Evolutionary conservation across 2,888 invertebrate genomes (phyloP), one percentile per base, ranked within the genome.

Genomic region (Tenthredo scrophulariae): DNA sequence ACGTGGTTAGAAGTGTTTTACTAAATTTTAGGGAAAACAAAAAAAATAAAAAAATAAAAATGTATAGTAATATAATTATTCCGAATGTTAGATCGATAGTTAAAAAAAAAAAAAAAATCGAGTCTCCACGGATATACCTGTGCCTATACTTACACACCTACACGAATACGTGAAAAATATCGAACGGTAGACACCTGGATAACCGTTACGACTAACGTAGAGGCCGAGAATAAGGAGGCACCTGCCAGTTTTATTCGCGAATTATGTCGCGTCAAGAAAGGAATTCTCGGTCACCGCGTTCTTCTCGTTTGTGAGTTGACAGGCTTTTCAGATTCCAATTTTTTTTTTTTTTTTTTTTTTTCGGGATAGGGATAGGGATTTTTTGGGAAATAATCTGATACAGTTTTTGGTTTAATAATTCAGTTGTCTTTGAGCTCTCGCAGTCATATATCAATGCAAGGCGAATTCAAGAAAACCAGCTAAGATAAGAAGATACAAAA

Each of bases 271-370:
- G n/a, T 26, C 22, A n/a, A 26, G 22, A 26, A 2, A 62, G 9
- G 62, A 62, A 62, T 62, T 62, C 62, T 62, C 62, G 62, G 62
- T 26, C 26, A 62, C 10, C 26, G 62, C 62, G 26, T 62, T n/a
- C n/a, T 7, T 54, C 37, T 62, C 62, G 22, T 26, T 22, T 10
- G 26, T 22, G 9, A 7, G 62, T 26, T 62, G 62, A n/a, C 62
- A 15, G 50, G 18, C 6, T 50, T n/a, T 6, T 54, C 7, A 3
- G 15, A 46, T 46, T 3, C 1, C 67, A 15, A 6, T n/a, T 67
- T 70, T 70, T 70, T 67, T 70, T 70, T 15, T n/a, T 67, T 70
- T 70, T 70, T 15, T n/a, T 67, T 70, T 70, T 70, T 67, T 70
- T 70, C n/a, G 70, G 33, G 7, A 70, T 37, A 70, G n/a, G n/a